Percentiles rank a stretch among this genome's conserved stretches.
Evolutionary conservation across 2,888 invertebrate genomes (phyloP).

Genomic region (Idaea aversata): DNA sequence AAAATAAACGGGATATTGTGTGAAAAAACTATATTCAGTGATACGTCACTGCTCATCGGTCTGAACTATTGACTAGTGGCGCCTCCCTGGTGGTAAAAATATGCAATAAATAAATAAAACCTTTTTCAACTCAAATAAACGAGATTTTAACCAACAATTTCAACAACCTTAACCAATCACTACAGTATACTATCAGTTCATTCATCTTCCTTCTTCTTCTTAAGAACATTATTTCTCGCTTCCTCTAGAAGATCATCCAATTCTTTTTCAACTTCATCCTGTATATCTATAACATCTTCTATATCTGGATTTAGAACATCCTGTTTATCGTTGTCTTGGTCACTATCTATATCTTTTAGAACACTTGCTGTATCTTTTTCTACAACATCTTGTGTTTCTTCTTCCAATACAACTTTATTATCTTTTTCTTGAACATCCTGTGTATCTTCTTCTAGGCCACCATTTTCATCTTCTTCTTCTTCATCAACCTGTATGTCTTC

Average conservation of each 20-base stretch:
- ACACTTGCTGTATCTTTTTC: slow-evolving; percentile 13
- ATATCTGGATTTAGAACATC: neutral
- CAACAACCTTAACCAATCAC: neutral
- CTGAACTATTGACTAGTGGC: neutral
- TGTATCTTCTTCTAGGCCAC: neutral
- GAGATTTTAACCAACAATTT: neutral
- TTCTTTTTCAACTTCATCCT: slow-evolving; percentile 8
- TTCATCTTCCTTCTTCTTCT: slow-evolving; percentile 32
- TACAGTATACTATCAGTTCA: slow-evolving; percentile 37
- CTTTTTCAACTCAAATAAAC: neutral
- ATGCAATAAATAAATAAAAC: neutral
- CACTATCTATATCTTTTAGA: neutral
- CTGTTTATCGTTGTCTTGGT: neutral
- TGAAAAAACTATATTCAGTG: too few relatives aligned
- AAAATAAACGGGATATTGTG: too few relatives aligned
- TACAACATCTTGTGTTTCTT: neutral
- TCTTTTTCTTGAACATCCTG: neutral
- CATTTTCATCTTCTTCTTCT: slow-evolving; percentile 14
- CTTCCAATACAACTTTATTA: neutral
- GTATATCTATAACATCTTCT: neutral
- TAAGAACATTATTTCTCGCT: neutral
- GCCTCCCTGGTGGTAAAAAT: neutral
- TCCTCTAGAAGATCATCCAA: neutral
- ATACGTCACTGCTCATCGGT: too few relatives aligned
- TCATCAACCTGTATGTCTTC: slow-evolving; percentile 19